Base-by-base conservation (phyloP, 1,140 invertebrate species). In the Theocolax elegans region DNA sequence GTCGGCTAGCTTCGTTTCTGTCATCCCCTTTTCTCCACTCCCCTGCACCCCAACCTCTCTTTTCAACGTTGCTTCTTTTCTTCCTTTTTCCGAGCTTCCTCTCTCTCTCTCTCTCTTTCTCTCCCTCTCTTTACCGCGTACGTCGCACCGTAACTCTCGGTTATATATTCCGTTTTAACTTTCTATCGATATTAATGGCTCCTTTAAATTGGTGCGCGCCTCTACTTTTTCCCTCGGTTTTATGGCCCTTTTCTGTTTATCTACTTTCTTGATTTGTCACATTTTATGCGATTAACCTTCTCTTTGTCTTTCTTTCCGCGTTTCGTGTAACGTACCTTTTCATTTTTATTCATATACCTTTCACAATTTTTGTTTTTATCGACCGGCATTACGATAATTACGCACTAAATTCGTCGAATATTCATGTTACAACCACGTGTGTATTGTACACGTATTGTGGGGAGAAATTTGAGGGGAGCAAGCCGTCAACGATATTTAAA, bases 101-200 rank as follows among this genome's bases (percentile, higher is more conserved):
- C 2, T 29, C 62, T 38, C 48, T 46, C 25, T 27, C 27, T 17
- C 60, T 38, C 38, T 4, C 48, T n/a, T 19, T 13, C 40, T 3
- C 19, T 44, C 49, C 27, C 0, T 42, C n/a, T 25, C 23, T 51
- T 44, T n/a, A n/a, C n/a, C n/a, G n/a, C n/a, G n/a, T n/a, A n/a
- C n/a, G n/a, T n/a, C n/a, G n/a, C n/a, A n/a, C 42, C 56, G n/a
- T 31, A 15, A 44, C 46, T 21, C 19, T n/a, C 60, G 59, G 42
- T 56, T 67, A 67, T 58, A 59, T 49, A 49, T 59, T 60, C 31
- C 21, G 29, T 60, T 68, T 68, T 42, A 56, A 62, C 60, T 63
- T 56, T 63, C 27, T 17, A 23, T 53, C 58, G 49, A 54, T 63
- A 69, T 69, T 62, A 69, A 69, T 54, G 59, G 38, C 31, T 69